These are phyloP conservation scores for Drosophila santomea DNA, from an alignment of 1,140 invertebrate species.

Conservation along the genomic window DNA sequence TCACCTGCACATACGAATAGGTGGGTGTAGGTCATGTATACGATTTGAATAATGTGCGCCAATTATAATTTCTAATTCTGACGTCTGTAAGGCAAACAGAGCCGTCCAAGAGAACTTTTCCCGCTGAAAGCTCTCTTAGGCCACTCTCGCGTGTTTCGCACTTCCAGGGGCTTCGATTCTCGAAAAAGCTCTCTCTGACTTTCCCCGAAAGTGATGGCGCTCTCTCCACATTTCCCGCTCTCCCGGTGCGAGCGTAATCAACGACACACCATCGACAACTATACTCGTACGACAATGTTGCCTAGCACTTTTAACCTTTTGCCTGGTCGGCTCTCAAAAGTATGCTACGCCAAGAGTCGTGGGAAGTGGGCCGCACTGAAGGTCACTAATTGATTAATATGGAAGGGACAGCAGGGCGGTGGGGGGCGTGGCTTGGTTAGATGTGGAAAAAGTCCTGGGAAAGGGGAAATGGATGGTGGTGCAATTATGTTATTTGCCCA, in stretches of 20 bases:
- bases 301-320: conserved; percentile 80
- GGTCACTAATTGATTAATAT: conserved; percentile 82
- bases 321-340: conserved; percentile 54
- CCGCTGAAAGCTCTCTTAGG: conserved; percentile 58
- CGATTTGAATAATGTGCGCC: conserved; percentile 76
- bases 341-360: conserved; percentile 53
- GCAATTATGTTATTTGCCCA: conserved; percentile 3
- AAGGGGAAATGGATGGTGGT: conserved; percentile 18
- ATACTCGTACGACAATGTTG: conserved; percentile 40
- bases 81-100: conserved; percentile 70
- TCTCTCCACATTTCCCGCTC: conserved; percentile 7
- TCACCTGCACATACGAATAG: conserved; percentile 23
- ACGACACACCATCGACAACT: conserved; percentile 53
- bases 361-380: conserved; percentile 54
- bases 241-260: conserved; percentile 19
- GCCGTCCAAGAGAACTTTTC: conserved; percentile 26
- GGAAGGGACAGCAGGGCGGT: conserved; percentile 3
- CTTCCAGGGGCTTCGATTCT: conserved; percentile 45
- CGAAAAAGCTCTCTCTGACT: conserved; percentile 53
- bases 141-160: conserved; percentile 45
- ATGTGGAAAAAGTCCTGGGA: background rate
- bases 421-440: no score
- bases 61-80: conserved; percentile 84
- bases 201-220: conserved; percentile 15
- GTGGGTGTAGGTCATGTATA: conserved; percentile 75